Percentiles rank a stretch among this genome's conserved stretches.
Evolutionary conservation across 2,888 invertebrate genomes (phyloP).

Genomic region (Scaptodrosophila latifasciaeformis): DNA sequence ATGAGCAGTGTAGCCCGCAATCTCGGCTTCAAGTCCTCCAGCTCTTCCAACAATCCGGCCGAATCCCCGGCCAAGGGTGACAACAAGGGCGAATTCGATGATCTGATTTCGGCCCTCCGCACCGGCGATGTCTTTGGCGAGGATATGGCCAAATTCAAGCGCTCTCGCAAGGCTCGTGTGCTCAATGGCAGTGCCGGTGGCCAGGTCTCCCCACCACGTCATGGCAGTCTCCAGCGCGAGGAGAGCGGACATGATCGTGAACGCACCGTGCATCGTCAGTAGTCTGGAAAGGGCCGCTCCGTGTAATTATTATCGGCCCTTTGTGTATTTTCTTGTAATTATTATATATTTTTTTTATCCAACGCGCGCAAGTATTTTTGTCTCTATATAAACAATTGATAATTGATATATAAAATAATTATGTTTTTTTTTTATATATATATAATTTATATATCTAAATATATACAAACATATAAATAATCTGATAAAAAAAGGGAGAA

Average conservation of each 20-base stretch:
- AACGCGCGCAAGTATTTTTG: conserved; percentile 30
- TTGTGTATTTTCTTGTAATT: conserved; percentile 10
- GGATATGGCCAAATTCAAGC: conserved; percentile 93
- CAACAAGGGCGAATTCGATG: conserved; percentile 93
- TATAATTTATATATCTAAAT: conserved; percentile 11
- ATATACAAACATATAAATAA: conserved; percentile 13
- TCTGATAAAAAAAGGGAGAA: background rate
- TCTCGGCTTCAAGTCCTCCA: conserved; percentile 79
- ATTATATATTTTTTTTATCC: background rate
- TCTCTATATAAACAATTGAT: background rate
- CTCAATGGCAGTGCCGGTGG: conserved; percentile 73
- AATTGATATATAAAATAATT: conserved; percentile 6
- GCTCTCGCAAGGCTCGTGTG: conserved; percentile 82
- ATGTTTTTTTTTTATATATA: conserved; percentile 14
- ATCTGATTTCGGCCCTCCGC: conserved; percentile 93
- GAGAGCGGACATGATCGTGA: conserved; percentile 79
- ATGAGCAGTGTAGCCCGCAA: conserved; percentile 85
- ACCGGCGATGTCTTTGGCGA: conserved; percentile 97
- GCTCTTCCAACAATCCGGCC: conserved; percentile 22
- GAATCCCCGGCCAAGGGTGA: conserved; percentile 76
- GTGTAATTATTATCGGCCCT: conserved; percentile 1
- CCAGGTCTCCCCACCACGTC: conserved; percentile 80
- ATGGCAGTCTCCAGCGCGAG: conserved; percentile 79
- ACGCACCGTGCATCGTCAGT: conserved; percentile 77
- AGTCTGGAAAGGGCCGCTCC: conserved; percentile 71